These are phyloP conservation scores for Cheilinus undulatus DNA, from an alignment of 2,113 vertebrate genomes.

Conservation along the genomic window DNA sequence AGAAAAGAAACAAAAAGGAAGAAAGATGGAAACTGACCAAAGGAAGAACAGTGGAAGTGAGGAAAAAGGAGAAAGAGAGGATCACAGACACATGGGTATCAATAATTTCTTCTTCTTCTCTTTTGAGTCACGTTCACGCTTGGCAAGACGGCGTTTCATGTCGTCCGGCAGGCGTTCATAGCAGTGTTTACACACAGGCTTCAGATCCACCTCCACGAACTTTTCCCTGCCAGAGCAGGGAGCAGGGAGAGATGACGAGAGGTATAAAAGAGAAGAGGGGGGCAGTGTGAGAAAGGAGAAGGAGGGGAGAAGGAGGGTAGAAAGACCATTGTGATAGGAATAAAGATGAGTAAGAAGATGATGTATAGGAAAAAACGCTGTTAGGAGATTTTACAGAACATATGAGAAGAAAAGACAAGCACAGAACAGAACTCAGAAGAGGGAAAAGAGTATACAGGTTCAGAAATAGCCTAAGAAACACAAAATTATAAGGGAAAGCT, in stretches of 20 bases:
- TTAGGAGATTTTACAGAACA: background rate
- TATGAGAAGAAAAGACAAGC: background rate
- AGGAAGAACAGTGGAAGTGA: slow-evolving; percentile 80
- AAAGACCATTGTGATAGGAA: background rate
- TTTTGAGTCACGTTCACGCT: slow-evolving; percentile 92
- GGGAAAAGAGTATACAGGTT: background rate
- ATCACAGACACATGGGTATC: slow-evolving; percentile 94
- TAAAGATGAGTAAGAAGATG: background rate
- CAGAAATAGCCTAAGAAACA: slow-evolving; percentile 18
- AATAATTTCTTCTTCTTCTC: slow-evolving; percentile 93
- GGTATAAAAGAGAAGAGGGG: slow-evolving; percentile 49
- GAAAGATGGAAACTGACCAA: slow-evolving; percentile 87
- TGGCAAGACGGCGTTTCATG: slow-evolving; percentile 94
- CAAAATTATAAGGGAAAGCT: slow-evolving; percentile 4
- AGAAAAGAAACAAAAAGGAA: slow-evolving; percentile 26
- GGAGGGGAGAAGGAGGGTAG: background rate
- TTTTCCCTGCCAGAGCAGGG: slow-evolving; percentile 89
- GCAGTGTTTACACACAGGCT: slow-evolving; percentile 98
- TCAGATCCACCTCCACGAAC: slow-evolving; percentile 99
- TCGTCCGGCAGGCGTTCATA: slow-evolving; percentile 97
- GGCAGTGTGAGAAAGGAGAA: slow-evolving; percentile 15
- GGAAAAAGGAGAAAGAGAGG: slow-evolving; percentile 74
- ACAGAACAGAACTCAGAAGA: background rate
- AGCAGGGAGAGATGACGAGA: slow-evolving; percentile 67
- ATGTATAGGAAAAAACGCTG: too few species aligned